Conservation (phyloP, 2,888 invertebrate genomes). For the Deladenus siricidicola region DNA sequence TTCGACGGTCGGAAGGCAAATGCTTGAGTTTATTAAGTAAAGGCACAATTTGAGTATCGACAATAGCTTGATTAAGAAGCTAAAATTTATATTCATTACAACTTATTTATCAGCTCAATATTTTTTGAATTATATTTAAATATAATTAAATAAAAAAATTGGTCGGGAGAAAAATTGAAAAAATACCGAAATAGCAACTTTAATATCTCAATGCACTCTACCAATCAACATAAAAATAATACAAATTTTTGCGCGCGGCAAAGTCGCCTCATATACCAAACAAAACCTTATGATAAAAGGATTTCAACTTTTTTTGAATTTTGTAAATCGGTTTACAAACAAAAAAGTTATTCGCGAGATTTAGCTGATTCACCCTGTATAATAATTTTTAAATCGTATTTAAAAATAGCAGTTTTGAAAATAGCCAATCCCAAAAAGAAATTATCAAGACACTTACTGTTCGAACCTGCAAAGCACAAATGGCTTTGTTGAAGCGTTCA, state of each 20-base stretch:
- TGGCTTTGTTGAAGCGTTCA: slow-evolving; percentile 37
- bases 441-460: slow-evolving; percentile 20
- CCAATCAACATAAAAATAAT: too few relatives aligned
- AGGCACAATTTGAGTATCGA: slow-evolving; percentile 14
- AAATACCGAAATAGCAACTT: too few relatives aligned
- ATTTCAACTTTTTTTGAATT: neutral
- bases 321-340: neutral
- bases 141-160: neutral
- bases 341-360: too few relatives aligned
- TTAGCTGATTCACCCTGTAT: too few relatives aligned
- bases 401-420: too few relatives aligned
- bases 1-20: slow-evolving; percentile 29
- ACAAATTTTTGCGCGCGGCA: too few relatives aligned
- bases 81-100: too few relatives aligned
- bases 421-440: too few relatives aligned
- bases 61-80: slow-evolving; percentile 4
- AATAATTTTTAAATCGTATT: too few relatives aligned
- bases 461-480: slow-evolving; percentile 34
- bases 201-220: too few relatives aligned
- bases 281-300: neutral
- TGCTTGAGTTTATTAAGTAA: slow-evolving; percentile 9
- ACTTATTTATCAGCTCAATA: too few relatives aligned
- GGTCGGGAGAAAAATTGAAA: neutral
- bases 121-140: neutral
- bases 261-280: neutral